Evolutionary conservation across 2,888 invertebrate species (phyloP), one percentile per base, ranked within the genome.

Genomic region (Coremacera marginata): DNA sequence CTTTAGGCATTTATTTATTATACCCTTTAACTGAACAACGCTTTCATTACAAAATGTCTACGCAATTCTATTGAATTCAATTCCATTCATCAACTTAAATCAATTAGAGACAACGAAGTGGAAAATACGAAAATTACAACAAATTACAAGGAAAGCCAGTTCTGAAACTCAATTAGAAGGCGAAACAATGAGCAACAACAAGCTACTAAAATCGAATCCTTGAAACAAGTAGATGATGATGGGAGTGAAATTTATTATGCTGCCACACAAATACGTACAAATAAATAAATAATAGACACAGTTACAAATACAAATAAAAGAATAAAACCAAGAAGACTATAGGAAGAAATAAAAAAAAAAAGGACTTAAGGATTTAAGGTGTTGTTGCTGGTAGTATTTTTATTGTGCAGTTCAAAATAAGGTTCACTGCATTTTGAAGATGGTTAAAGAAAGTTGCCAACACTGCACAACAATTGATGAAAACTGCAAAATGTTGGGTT

Each of bases 111-210:
- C 60, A 79, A 55, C 67, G 71, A 75, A 62, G 77, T 77, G 49
- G 71, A 76, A 78, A 78, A 76, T 70, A 70, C 49, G 22, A 51
- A 76, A 77, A 70, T 74, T 52, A 31, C 55, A 37, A 70, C 63
- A 74, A 77, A 78, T 70, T 78, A 76, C 65, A 51, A 11, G 8
- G 65, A 34, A 74, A 73, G 62, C 16, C 51, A 79, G 52, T 63
- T 63, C 19, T 27, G 63, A 70, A 78, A 77, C 76, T 78, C 73
- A 78, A 78, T 76, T 76, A 78, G 76, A 52, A 34, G 44, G 52
- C 52, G 25, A 44, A 44, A 65, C 65, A 65, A 65, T 37, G 37
- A 37, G 7, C 65, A 65, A 19, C 65, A 65, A 37, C 25, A 67
- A 49, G 51, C 51, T 68, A 49, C 49, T 16, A 22, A 22, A 68